Conservation (phyloP, 2,113 vertebrate genomes). For the human (Homo sapiens) region DNA sequence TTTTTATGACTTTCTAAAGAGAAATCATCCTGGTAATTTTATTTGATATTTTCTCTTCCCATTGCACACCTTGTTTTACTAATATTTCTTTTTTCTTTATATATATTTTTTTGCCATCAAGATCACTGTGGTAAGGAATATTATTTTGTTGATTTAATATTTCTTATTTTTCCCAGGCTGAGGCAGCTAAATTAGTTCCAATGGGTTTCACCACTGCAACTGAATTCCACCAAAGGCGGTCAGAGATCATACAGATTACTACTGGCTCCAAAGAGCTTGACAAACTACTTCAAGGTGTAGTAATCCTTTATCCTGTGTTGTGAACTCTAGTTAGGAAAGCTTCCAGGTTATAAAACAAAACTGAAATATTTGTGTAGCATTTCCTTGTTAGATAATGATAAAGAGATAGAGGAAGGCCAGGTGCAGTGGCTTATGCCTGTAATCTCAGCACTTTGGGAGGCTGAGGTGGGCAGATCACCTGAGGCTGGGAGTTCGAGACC, state of each 20-base stretch:
- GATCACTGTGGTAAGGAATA: too few species aligned
- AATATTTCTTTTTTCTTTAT: neutral
- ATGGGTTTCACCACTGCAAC: conserved; percentile 99
- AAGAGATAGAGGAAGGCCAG: neutral
- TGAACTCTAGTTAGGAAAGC: neutral
- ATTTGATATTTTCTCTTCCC: neutral
- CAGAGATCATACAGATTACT: conserved; percentile 98
- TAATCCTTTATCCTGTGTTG: neutral
- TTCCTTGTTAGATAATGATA: conserved; percentile 2
- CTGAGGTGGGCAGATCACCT: too few species aligned
- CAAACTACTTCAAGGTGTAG: conserved; percentile 93
- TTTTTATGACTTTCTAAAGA: conserved; percentile 33
- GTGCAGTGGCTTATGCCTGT: too few species aligned
- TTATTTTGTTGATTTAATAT: conserved; percentile 37
- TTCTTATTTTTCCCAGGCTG: conserved; percentile 84
- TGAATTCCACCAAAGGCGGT: conserved; percentile 96
- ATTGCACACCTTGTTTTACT: neutral
- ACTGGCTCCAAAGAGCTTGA: conserved; percentile 98
- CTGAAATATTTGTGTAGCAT: neutral
- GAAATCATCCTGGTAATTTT: neutral
- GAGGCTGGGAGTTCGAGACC: too few species aligned
- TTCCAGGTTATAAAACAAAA: neutral
- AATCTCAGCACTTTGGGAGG: too few species aligned
- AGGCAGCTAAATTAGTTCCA: conserved; percentile 96
- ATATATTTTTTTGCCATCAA: too few species aligned